Evolutionary conservation across 2,888 invertebrate genomes (phyloP).

Genomic region (Orchesellides sinensis): DNA sequence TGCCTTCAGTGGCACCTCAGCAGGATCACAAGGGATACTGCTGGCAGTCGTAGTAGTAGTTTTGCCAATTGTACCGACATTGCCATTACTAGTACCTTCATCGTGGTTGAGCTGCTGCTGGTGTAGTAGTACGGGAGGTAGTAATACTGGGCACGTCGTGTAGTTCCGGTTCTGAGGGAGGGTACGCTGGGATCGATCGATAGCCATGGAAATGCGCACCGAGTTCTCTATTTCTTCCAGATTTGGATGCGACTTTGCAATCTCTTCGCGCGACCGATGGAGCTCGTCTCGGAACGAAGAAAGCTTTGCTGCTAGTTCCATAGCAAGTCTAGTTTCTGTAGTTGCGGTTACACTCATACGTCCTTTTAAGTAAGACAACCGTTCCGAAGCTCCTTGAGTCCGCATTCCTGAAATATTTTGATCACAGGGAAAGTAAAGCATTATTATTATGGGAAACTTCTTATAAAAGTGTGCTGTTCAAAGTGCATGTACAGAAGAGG

Average conservation of each 20-base stretch:
- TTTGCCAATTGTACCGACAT: not conserved
- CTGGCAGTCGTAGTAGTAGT: not conserved
- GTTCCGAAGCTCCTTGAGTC: slow-evolving; percentile 49
- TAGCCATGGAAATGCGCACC: slow-evolving; percentile 73
- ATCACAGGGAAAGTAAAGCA: slow-evolving; percentile 18
- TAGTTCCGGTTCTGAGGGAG: slow-evolving; percentile 56
- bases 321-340: slow-evolving; percentile 39
- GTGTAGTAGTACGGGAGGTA: slow-evolving; percentile 25
- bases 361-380: slow-evolving; percentile 44
- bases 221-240: slow-evolving; percentile 63
- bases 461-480: no score
- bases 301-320: slow-evolving; percentile 69
- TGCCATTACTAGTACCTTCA: no score
- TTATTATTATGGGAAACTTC: no score
- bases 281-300: slow-evolving; percentile 67
- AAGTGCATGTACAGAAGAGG: not conserved
- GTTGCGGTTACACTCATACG: slow-evolving; percentile 53
- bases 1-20: slow-evolving; percentile 45
- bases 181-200: slow-evolving; percentile 73
- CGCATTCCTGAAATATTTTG: slow-evolving; percentile 43
- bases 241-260: slow-evolving; percentile 68
- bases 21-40: slow-evolving; percentile 26
- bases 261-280: slow-evolving; percentile 70
- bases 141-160: slow-evolving; percentile 22
- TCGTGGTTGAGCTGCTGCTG: no score